Conservation (phyloP, 2,113 vertebrate genomes). For the Chloebia gouldiae region DNA sequence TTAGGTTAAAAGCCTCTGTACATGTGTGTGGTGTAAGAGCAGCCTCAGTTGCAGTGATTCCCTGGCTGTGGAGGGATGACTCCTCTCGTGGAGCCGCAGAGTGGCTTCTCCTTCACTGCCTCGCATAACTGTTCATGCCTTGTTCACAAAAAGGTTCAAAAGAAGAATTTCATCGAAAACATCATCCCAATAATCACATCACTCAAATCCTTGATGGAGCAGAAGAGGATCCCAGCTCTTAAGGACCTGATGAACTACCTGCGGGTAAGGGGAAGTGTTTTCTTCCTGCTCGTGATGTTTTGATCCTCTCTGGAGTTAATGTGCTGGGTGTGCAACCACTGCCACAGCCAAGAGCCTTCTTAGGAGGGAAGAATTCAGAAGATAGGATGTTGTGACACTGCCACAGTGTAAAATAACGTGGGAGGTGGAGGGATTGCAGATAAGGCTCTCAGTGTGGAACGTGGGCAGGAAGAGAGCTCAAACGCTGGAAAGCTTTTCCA, state of each 20-base stretch:
- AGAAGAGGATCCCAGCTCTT: slow-evolving; percentile 85
- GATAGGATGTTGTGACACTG: slow-evolving; percentile 21
- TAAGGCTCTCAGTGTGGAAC: neutral
- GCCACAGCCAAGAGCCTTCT: neutral
- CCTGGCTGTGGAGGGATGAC: neutral
- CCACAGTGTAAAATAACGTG: slow-evolving; percentile 19
- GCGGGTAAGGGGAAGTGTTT: slow-evolving; percentile 73
- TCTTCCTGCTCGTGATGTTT: neutral
- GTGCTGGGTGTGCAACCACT: neutral
- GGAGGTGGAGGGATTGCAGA: slow-evolving; percentile 35
- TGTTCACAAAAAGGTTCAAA: slow-evolving; percentile 85
- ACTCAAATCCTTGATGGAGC: slow-evolving; percentile 87
- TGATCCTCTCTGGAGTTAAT: neutral
- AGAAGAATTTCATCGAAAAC: slow-evolving; percentile 91
- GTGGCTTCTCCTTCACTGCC: neutral
- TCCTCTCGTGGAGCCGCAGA: neutral
- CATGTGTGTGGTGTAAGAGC: neutral
- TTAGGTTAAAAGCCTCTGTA: neutral
- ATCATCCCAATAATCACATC: slow-evolving; percentile 89
- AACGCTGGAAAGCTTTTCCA: neutral
- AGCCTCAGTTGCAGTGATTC: neutral
- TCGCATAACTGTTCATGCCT: neutral
- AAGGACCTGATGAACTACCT: slow-evolving; percentile 90
- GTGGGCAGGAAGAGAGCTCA: slow-evolving; percentile 21
- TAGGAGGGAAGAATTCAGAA: neutral